Evolutionary conservation across 2,888 invertebrate genomes (phyloP).

Genomic region (Pseudoips prasinana): DNA sequence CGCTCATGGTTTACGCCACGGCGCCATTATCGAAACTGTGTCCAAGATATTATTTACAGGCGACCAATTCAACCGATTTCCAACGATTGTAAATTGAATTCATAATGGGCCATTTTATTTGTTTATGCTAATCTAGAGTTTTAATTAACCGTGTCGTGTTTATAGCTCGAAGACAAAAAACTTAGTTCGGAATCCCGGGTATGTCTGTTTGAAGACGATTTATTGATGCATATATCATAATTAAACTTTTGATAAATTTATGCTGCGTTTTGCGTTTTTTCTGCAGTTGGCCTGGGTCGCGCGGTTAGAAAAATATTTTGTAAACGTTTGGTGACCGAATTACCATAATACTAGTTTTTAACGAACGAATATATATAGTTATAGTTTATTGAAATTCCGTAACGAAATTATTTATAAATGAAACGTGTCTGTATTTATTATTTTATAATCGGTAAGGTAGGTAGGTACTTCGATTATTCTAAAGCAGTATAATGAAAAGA

Average conservation of each 20-base stretch:
- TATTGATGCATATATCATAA: conserved; percentile 70
- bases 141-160: conserved; percentile 69
- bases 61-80: conserved; percentile 76
- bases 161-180: conserved; percentile 38
- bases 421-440: no score
- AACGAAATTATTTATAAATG: no score
- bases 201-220: conserved; percentile 60
- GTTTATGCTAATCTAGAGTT: conserved; percentile 79
- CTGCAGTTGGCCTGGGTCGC: conserved; percentile 42
- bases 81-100: conserved; percentile 80
- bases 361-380: no score
- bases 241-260: conserved; percentile 60
- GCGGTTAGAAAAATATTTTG: conserved; percentile 6
- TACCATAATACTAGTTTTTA: no score
- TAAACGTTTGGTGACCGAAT: background rate
- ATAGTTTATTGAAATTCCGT: no score
- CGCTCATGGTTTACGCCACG: no score
- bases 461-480: no score
- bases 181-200: conserved; percentile 46
- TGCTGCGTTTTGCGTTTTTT: conserved; percentile 35
- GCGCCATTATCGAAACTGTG: conserved; percentile 59
- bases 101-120: conserved; percentile 80
- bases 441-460: no score
- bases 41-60: conserved; percentile 76
- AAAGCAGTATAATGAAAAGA: no score